Percentiles rank a stretch among this genome's conserved stretches.
phyloP scores from a whole-genome alignment of 2,888 invertebrate genomes.

The Elaeidobius kamerunicus region DNA sequence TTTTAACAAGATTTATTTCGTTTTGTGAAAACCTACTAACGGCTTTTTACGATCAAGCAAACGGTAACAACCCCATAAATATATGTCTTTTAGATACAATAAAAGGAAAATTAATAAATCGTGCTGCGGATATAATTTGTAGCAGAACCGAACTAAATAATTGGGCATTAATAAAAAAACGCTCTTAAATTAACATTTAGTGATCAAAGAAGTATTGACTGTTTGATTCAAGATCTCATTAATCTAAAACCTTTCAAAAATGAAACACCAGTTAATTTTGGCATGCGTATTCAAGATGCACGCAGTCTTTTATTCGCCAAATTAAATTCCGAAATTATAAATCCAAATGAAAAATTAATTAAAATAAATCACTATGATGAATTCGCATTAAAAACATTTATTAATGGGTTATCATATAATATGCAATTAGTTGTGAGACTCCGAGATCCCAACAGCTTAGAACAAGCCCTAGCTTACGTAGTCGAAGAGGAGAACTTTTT shows the following conservation, averaged over 20 bases:
- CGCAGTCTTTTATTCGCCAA: slow-evolving; percentile 4
- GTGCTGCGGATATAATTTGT: background rate
- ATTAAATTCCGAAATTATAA: background rate
- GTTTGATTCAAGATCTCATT: no score
- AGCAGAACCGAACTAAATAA: background rate
- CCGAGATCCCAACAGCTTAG: background rate
- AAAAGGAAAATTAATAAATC: background rate
- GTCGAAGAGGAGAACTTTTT: background rate
- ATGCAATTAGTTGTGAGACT: background rate
- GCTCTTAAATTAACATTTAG: background rate
- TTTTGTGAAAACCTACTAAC: background rate
- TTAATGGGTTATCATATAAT: background rate
- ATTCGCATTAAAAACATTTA: slow-evolving; percentile 3
- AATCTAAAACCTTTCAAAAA: slow-evolving; percentile 6
- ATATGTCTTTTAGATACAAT: background rate
- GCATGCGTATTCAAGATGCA: slow-evolving; percentile 2
- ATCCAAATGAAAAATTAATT: background rate
- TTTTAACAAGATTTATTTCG: background rate
- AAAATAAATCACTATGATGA: slow-evolving; percentile 1
- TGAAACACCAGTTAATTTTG: slow-evolving; percentile 3
- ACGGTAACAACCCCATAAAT: background rate
- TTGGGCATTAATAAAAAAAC: background rate
- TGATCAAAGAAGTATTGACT: background rate
- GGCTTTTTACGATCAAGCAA: background rate
- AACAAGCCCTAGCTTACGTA: background rate